Evolutionary conservation across 1,140 invertebrate species (phyloP).

Genomic region (Papilio aristodemus): DNA sequence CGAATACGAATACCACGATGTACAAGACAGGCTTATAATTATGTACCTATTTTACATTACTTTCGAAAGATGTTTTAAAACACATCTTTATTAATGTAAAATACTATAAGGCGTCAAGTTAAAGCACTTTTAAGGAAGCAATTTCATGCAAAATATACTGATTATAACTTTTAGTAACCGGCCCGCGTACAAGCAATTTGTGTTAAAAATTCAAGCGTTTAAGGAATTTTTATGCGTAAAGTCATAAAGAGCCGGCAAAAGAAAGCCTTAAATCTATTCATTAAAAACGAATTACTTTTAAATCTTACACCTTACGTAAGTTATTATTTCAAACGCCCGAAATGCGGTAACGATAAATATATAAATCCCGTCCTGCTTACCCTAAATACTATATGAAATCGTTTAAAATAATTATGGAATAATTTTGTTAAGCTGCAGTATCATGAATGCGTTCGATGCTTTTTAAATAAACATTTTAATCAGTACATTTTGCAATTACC

Average conservation of each 20-base stretch:
- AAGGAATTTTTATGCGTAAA: slow-evolving; percentile 16
- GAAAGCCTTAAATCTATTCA: slow-evolving; percentile 41
- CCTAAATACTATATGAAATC: slow-evolving; percentile 74
- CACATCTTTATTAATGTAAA: slow-evolving; percentile 35
- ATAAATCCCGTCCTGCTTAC: slow-evolving; percentile 55
- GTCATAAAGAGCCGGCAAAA: slow-evolving; percentile 25
- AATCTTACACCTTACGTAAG: slow-evolving; percentile 59
- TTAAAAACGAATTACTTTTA: slow-evolving; percentile 55
- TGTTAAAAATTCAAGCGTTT: slow-evolving; percentile 22
- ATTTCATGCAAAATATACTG: slow-evolving; percentile 32
- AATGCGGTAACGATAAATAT: slow-evolving; percentile 63
- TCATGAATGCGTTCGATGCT: slow-evolving; percentile 3
- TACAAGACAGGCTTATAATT: background rate
- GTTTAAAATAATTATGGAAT: slow-evolving; percentile 75
- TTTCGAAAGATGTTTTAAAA: slow-evolving; percentile 21
- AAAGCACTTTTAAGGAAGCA: slow-evolving; percentile 27
- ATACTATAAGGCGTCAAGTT: slow-evolving; percentile 20
- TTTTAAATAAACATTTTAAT: slow-evolving; percentile 15
- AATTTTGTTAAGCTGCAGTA: slow-evolving; percentile 60
- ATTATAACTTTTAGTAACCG: slow-evolving; percentile 31
- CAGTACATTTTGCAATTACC: no score
- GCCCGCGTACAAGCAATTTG: slow-evolving; percentile 18
- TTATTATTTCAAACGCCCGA: slow-evolving; percentile 67
- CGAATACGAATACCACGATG: background rate
- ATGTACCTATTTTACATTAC: slow-evolving; percentile 1